Evolutionary conservation across 2,797 vertebrate species (phyloP), one percentile per base, ranked within the genome.

Genomic region (Petrocephalus schoutedeni): DNA sequence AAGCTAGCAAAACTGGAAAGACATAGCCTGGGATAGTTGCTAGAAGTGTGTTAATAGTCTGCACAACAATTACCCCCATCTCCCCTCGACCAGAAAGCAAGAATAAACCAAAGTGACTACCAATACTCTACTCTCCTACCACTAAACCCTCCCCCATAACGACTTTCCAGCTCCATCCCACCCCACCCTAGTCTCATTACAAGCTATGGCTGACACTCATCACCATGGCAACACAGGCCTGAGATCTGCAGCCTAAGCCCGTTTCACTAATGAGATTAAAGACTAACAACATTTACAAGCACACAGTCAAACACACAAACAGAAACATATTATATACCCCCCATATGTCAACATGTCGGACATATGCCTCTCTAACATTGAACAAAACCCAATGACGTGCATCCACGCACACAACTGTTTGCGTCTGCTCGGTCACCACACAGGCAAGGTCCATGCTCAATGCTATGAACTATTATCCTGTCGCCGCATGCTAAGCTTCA

Each of bases 221-320:
- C 86, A 1, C 91, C 92, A 92, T 67, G 77, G 91, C 8, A 71
- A 93, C 91, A 51, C 32, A 57, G 87, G 57, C 84, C 90, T 91
- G 88, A 91, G 92, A 92, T 89, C 3, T 56, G 45, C 91, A 89
- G 83, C 88, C 87, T 89, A 86, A 86, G 90, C 90, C 86, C 67
- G 19, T 88, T 92, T 87, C 71, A 88, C 88, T 95, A 95, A 95
- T 93, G 92, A 93, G 94, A 94, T 95, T 94, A 94, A 88, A 89
- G 87, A 91, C 91, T 2, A 23, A 21, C 85, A 61, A 89, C 85
- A 58, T 58, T 19, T 77, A 21, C 80, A 86, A 87, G 85, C 88
- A 87, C 91, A 89, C 74, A 87, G 45, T 82, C 64, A 16, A 21
- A 23, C 41, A 58, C 59, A 87, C 58, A 16, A 21, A 23, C 41